Evolutionary conservation across 2,113 vertebrate genomes (phyloP).

Genomic region (Channa argus): DNA sequence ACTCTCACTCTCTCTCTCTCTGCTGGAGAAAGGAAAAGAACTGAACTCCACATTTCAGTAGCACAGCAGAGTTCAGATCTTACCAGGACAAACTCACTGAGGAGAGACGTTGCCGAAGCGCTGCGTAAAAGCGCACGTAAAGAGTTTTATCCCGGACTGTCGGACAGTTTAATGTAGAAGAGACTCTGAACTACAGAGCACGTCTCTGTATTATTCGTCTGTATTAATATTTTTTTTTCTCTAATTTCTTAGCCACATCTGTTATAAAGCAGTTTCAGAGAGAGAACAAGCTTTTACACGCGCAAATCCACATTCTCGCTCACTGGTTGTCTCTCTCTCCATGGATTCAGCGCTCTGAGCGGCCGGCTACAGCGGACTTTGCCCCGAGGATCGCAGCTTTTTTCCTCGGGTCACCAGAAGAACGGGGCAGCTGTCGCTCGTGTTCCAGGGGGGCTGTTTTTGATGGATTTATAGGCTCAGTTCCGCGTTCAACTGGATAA

Average conservation of each 20-base stretch:
- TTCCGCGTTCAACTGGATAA: constrained; percentile 46
- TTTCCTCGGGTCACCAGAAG: constrained; percentile 35
- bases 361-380: constrained; percentile 74
- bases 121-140: constrained; percentile 71
- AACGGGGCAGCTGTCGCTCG: constrained; percentile 64
- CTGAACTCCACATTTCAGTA: constrained; percentile 30
- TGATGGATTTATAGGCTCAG: constrained; percentile 75
- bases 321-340: constrained; percentile 12
- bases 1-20: constrained; percentile 6
- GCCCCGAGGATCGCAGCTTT: constrained; percentile 53
- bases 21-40: constrained; percentile 8
- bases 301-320: background rate
- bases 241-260: background rate
- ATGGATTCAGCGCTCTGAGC: constrained; percentile 56
- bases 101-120: constrained; percentile 17
- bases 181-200: constrained; percentile 17
- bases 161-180: background rate
- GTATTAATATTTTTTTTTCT: background rate
- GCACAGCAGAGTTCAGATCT: constrained; percentile 23
- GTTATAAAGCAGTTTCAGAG: constrained; percentile 1
- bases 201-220: background rate
- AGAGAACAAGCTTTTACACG: background rate
- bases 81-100: background rate
- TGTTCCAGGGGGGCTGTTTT: constrained; percentile 38
- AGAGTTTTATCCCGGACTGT: constrained; percentile 21